Base-by-base conservation (phyloP, 2,888 invertebrate genomes). In the Callinectes sapidus region DNA sequence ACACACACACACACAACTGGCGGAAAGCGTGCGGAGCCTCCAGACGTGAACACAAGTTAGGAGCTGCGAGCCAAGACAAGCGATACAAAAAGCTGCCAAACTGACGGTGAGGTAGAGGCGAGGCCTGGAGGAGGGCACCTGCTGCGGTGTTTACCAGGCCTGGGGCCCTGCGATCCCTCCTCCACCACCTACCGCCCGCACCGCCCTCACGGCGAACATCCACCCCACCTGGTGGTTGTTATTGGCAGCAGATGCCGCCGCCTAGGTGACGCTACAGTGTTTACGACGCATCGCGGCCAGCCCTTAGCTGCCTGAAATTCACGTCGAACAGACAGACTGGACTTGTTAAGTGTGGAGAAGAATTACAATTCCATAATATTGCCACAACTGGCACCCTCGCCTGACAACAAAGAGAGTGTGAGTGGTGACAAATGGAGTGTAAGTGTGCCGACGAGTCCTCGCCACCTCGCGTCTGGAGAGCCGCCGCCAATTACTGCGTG, bases 61-160 rank as follows among this genome's bases (percentile, higher is more conserved):
- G 89, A 89, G 89, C 42, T 71, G 89, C 71, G 39, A 89, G 89
- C 89, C 71, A 32, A 77, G 71, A 42, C 71, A 71, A 71, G 71
- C 48, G 89, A 42, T 89, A 39, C 71, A 89, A 89, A 89, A 89
- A 89, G 89, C 89, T 89, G 48, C 89, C 89, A 48, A 71, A 42
- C 39, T 48, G 42, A 88, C 42, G 54, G 87, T 42, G 89, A 55
- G 42, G 71, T n/a, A 35, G 66, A 66, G 89, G 28, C 23, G 89
- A 77, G 71, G 71, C 89, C 89, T 89, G 89, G 89, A n/a, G 71
- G 35, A 81, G 35, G 81, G 81, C 81, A 87, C 87, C 87, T 87
- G 87, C 87, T 87, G 87, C 54, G 48, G 48, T 87, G 89, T 89
- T 61, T 54, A 54, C 89, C 89, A 55, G 28, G 35, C 89, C 23